phyloP scores from a whole-genome alignment of 30 jellyfish, hydroid and myxozoan species.

The Aurelia aurita region DNA sequence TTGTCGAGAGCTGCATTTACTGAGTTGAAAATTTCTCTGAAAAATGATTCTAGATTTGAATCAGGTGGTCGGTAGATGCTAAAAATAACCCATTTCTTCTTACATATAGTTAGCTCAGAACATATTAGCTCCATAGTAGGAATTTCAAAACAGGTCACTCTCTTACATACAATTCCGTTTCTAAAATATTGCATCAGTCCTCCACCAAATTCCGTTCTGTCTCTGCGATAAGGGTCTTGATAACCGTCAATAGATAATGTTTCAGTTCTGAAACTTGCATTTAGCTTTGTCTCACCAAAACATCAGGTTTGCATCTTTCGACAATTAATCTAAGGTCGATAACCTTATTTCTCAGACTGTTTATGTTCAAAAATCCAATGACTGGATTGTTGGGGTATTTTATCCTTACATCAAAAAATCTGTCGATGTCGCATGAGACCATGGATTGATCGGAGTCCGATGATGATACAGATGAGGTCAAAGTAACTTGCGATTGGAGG shows the following conservation, averaged over 20 bases:
- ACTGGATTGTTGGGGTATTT: conserved; percentile 17
- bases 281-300: conserved; percentile 33
- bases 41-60: conserved; percentile 20
- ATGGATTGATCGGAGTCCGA: not conserved
- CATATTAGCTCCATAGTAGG: conserved; percentile 10
- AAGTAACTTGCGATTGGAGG: too few species aligned
- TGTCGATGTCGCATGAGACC: conserved; percentile 11
- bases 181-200: conserved; percentile 42
- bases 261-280: conserved; percentile 10
- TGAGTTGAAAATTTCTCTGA: not conserved
- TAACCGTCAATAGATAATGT: not conserved
- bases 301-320: conserved; percentile 20
- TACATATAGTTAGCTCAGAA: conserved; percentile 30
- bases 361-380: conserved; percentile 12
- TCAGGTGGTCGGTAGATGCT: conserved; percentile 45
- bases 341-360: conserved; percentile 21
- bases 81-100: conserved; percentile 29
- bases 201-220: conserved; percentile 27
- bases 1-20: conserved; percentile 37
- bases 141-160: conserved; percentile 1
- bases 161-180: conserved; percentile 26
- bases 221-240: conserved; percentile 33
- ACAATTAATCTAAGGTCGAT: conserved; percentile 26
- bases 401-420: conserved; percentile 1
- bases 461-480: too few species aligned